These are phyloP conservation scores for Apantesis nais DNA, from an alignment of 2,888 invertebrate species.

Conservation along the genomic window DNA sequence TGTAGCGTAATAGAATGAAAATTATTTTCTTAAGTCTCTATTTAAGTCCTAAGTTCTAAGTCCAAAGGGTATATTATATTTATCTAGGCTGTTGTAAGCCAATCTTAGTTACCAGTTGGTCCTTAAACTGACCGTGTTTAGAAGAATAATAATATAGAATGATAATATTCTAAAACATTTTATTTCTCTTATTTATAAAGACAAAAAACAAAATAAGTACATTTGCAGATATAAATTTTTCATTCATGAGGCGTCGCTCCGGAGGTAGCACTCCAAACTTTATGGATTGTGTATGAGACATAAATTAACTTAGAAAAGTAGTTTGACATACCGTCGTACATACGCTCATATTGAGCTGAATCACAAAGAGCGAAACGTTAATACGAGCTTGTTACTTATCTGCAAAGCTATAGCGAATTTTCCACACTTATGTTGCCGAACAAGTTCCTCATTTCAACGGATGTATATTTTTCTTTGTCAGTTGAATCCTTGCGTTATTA, in stretches of 20 bases:
- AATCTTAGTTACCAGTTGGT: background rate
- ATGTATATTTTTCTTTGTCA: conserved; percentile 11
- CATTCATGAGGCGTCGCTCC: conserved; percentile 57
- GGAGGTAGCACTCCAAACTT: conserved; percentile 68
- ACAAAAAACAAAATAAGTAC: conserved; percentile 4
- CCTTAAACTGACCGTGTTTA: background rate
- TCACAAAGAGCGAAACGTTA: conserved; percentile 81
- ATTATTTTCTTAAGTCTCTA: background rate
- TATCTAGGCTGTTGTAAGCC: background rate
- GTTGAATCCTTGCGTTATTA: conserved; percentile 11
- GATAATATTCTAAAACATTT: background rate
- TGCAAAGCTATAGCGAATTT: conserved; percentile 78
- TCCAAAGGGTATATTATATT: background rate
- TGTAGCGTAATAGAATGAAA: too few relatives aligned
- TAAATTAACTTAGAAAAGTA: conserved; percentile 80
- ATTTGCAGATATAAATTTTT: conserved; percentile 47
- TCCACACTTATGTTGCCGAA: conserved; percentile 65
- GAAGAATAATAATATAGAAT: background rate
- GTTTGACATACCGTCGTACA: conserved; percentile 71
- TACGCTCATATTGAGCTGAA: conserved; percentile 58
- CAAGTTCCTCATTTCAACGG: conserved; percentile 65
- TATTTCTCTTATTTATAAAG: conserved; percentile 2
- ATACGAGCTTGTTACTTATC: conserved; percentile 77
- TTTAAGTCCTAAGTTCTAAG: too few relatives aligned
- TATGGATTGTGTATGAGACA: conserved; percentile 76